A percentile compares a stretch with the other conserved stretches of the same genome.
phyloP scores from a whole-genome alignment of 2,113 vertebrate species.

The Coreoperca whiteheadi region DNA sequence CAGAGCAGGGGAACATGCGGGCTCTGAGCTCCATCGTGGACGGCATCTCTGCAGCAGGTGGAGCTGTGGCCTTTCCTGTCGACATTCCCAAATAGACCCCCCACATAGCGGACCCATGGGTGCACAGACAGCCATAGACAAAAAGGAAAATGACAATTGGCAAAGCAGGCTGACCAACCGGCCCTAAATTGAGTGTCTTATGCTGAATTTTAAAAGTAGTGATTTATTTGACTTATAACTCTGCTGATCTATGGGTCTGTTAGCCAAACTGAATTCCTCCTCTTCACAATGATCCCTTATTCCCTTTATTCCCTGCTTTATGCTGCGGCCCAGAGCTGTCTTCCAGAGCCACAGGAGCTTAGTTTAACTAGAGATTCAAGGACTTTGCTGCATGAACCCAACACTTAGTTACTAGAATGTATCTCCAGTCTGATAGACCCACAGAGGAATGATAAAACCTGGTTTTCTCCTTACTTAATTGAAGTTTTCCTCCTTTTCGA shows the following conservation, averaged over 20 bases:
- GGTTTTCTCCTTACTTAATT: conserved; percentile 76
- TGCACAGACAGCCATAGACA: conserved; percentile 40
- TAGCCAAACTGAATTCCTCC: conserved; percentile 62
- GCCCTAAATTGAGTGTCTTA: conserved; percentile 55
- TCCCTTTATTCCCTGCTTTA: conserved; percentile 70
- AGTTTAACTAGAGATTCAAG: conserved; percentile 50
- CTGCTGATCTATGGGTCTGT: conserved; percentile 46
- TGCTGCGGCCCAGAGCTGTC: conserved; percentile 68
- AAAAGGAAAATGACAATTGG: conserved; percentile 42
- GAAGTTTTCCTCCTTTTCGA: conserved; percentile 67
- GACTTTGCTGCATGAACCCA: conserved; percentile 70
- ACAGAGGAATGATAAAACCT: conserved; percentile 61
- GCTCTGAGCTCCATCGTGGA: conserved; percentile 95
- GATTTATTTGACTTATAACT: conserved; percentile 37
- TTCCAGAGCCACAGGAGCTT: conserved; percentile 43
- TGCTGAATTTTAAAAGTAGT: conserved; percentile 37
- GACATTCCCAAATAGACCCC: conserved; percentile 85
- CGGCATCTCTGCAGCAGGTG: conserved; percentile 90
- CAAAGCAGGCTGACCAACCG: conserved; percentile 21
- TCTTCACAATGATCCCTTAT: conserved; percentile 61
- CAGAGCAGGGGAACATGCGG: conserved; percentile 89
- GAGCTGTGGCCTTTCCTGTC: conserved; percentile 85
- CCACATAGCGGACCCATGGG: conserved; percentile 39
- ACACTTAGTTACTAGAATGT: conserved; percentile 47
- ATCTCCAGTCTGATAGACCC: conserved; percentile 52